Evolutionary conservation across 1,140 invertebrate genomes (phyloP).

Genomic region (Drosophila bocqueti): DNA sequence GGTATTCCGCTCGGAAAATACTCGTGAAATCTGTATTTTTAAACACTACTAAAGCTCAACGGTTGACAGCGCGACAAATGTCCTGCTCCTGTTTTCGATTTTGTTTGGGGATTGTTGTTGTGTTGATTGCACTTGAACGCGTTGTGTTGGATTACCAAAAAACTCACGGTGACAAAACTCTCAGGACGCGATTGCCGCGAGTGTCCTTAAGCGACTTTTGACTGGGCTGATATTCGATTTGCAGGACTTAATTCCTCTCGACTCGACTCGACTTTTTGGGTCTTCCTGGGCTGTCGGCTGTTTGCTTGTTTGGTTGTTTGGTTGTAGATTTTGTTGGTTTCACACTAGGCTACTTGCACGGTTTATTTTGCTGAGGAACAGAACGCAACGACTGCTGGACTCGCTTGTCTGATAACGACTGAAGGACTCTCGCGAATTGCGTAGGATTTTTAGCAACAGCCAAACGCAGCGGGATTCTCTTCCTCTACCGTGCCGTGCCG

Average conservation of each 20-base stretch:
- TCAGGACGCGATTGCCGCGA: conserved; percentile 60
- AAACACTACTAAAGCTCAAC: conserved; percentile 80
- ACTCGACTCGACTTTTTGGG: conserved; percentile 37
- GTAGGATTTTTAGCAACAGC: conserved; percentile 80
- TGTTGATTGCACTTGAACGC: conserved; percentile 80
- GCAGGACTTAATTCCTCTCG: conserved; percentile 14
- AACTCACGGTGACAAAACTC: conserved; percentile 57
- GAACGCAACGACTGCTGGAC: conserved; percentile 85
- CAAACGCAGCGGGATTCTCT: conserved; percentile 56
- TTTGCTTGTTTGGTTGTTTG: conserved; percentile 29
- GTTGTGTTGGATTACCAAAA: conserved; percentile 60
- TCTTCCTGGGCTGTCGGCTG: conserved; percentile 43
- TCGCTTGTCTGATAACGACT: conserved; percentile 85
- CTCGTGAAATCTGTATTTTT: conserved; percentile 32
- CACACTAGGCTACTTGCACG: conserved; percentile 85
- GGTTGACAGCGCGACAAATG: conserved; percentile 64
- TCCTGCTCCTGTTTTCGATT: conserved; percentile 52
- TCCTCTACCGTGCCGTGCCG: conserved; percentile 7
- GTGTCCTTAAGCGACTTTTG: conserved; percentile 4
- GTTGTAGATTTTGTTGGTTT: conserved; percentile 57
- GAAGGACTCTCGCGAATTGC: conserved; percentile 83
- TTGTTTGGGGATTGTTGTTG: conserved; percentile 42
- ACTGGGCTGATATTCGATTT: conserved; percentile 15
- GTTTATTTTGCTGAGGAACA: conserved; percentile 73
- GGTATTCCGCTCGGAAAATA: not conserved